Evolutionary conservation across 2,113 vertebrate species (phyloP).

Genomic region (Tragelaphus buxtoni): DNA sequence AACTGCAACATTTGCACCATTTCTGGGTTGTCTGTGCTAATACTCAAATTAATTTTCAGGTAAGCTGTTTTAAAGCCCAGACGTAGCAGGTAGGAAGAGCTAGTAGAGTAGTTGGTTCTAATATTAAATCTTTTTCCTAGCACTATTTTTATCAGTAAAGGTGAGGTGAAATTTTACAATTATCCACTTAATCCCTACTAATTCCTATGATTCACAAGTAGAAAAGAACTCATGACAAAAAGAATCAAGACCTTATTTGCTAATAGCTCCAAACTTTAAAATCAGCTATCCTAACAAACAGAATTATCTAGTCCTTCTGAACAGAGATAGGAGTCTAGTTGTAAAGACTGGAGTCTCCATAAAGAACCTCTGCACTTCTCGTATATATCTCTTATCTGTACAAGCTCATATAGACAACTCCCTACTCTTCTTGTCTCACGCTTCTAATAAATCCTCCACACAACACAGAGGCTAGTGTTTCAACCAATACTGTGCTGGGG

Average conservation of each 20-base stretch:
- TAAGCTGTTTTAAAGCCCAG: background rate
- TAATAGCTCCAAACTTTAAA: background rate
- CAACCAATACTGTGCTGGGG: background rate
- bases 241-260: background rate
- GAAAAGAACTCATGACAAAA: background rate
- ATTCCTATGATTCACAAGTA: background rate
- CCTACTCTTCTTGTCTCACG: background rate
- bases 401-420: background rate
- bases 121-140: background rate
- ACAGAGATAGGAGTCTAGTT: background rate
- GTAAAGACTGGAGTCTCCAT: background rate
- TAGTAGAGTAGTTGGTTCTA: background rate
- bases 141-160: background rate
- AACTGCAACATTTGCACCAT: background rate
- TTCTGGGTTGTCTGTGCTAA: background rate
- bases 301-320: background rate
- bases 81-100: background rate
- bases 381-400: background rate
- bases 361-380: background rate
- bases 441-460: background rate
- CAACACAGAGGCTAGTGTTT: fast-evolving
- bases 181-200: background rate
- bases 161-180: background rate
- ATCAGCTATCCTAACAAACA: background rate
- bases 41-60: background rate